Evolutionary conservation across 1,140 invertebrate genomes (phyloP).

Genomic region (Caenorhabditis inopinata): DNA sequence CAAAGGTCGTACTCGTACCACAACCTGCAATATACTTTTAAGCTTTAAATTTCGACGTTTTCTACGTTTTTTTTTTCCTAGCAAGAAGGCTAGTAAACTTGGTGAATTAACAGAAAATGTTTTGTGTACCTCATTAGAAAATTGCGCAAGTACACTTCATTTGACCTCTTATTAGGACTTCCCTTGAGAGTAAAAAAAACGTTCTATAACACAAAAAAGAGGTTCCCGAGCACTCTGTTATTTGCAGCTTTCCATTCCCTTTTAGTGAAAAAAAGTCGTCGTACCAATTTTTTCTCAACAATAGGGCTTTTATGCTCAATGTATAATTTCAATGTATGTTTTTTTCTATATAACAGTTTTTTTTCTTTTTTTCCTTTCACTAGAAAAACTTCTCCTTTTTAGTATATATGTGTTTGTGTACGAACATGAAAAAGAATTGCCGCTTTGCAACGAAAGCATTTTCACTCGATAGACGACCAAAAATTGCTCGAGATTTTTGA

Average conservation of each 20-base stretch:
- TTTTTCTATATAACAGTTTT: neutral
- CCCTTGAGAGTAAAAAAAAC: neutral
- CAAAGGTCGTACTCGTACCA: conserved; percentile 70
- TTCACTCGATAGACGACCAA: conserved; percentile 11
- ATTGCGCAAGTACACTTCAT: too few species aligned
- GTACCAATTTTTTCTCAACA: neutral
- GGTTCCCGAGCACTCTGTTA: too few species aligned
- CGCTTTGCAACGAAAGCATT: neutral
- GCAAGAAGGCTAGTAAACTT: too few species aligned
- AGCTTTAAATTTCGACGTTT: too few species aligned
- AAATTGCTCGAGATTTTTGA: conserved; percentile 15
- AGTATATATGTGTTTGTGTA: neutral
- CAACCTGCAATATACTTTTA: conserved; percentile 68
- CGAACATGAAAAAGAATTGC: neutral
- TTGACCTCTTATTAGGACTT: neutral
- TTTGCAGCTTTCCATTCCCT: too few species aligned
- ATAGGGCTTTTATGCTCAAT: neutral
- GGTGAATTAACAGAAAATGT: too few species aligned
- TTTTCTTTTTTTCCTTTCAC: neutral
- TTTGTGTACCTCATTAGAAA: too few species aligned
- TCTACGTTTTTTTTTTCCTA: too few species aligned
- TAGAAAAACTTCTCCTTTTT: neutral
- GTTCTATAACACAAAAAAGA: too few species aligned
- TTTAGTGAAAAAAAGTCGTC: too few species aligned
- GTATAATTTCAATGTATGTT: neutral